Percentiles rank a stretch among this genome's conserved stretches.
Evolutionary conservation across 2,888 invertebrate species (phyloP).

Genomic region (Poecilus cupreus): DNA sequence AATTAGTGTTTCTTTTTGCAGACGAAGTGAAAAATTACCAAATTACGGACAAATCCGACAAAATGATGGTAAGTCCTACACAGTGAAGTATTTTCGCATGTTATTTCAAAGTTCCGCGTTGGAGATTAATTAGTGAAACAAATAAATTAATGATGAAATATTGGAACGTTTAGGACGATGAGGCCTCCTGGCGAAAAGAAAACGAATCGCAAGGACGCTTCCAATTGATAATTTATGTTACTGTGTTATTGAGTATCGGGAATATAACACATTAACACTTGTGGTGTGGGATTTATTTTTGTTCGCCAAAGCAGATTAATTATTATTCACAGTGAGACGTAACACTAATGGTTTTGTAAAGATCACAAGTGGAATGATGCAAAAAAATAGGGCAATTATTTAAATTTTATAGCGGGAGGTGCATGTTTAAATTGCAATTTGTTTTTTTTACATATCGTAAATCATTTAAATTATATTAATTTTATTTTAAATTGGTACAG

Average conservation of each 20-base stretch:
- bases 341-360: neutral
- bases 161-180: neutral
- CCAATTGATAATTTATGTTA: neutral
- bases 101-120: neutral
- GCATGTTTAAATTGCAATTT: neutral
- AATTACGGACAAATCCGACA: constrained; percentile 26
- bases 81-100: neutral
- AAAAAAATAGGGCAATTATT: neutral
- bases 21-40: constrained; percentile 46
- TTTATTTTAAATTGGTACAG: neutral
- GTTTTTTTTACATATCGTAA: neutral
- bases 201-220: neutral
- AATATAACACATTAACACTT: too few species aligned
- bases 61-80: constrained; percentile 50
- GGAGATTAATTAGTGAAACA: neutral
- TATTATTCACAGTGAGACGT: neutral
- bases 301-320: neutral
- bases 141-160: neutral
- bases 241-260: too few species aligned
- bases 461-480: constrained; percentile 17
- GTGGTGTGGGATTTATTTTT: too few species aligned
- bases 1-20: neutral
- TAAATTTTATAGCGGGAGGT: neutral
- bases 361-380: neutral
- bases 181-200: neutral